A percentile compares a stretch with the other conserved stretches of the same genome.
Conservation (phyloP, 2,888 invertebrate species). For the Beris morrisii region DNA sequence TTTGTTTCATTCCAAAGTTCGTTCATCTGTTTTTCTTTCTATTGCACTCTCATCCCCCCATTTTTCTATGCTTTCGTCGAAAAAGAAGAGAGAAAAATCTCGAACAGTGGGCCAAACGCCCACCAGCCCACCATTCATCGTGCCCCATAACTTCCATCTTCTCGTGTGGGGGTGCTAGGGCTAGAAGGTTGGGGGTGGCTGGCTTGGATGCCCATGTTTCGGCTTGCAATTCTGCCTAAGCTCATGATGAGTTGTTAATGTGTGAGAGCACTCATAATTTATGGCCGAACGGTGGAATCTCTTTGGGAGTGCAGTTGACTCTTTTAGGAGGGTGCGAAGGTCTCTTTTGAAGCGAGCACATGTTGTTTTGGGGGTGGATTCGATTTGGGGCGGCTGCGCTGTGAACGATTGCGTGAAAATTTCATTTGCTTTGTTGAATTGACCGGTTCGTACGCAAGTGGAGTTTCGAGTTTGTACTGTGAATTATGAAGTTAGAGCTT, state of each 20-base stretch:
- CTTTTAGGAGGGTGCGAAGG: background rate
- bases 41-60: conserved; percentile 18
- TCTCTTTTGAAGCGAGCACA: conserved; percentile 26
- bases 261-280: conserved; percentile 24
- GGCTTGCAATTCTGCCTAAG: conserved; percentile 19
- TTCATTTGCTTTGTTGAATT: background rate
- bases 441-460: background rate
- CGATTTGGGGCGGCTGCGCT: conserved; percentile 17
- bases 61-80: conserved; percentile 15
- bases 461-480: conserved; percentile 2
- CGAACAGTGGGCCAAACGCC: conserved; percentile 4
- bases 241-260: conserved; percentile 30
- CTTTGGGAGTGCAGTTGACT: conserved; percentile 13
- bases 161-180: background rate
- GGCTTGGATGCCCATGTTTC: no score
- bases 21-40: conserved; percentile 30
- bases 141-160: conserved; percentile 9
- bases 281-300: background rate
- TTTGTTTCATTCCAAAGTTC: conserved; percentile 36
- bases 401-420: background rate
- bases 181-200: conserved; percentile 3
- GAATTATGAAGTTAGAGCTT: background rate
- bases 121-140: background rate
- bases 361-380: conserved; percentile 28
- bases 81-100: conserved; percentile 18